Evolutionary conservation across 2,113 vertebrate genomes (phyloP).

Genomic region (Cavia porcellus): DNA sequence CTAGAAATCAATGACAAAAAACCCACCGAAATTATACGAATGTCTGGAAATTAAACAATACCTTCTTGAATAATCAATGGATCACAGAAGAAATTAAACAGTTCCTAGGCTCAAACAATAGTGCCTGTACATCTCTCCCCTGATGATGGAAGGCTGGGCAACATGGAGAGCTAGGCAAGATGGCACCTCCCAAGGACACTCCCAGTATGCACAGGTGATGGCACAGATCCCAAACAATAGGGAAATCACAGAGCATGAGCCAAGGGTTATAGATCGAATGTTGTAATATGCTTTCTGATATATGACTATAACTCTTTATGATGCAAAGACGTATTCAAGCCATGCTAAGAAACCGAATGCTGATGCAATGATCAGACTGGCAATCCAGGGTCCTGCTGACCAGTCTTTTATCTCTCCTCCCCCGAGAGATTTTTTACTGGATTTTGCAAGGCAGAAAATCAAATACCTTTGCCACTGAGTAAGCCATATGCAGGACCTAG

Average conservation of each 20-base stretch:
- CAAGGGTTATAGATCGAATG: constrained; percentile 99
- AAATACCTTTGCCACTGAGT: constrained; percentile 95
- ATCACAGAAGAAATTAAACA: not conserved
- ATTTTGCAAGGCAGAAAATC: constrained; percentile 98
- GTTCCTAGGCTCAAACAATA: not conserved
- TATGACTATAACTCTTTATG: constrained; percentile 97
- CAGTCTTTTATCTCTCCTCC: constrained; percentile 98
- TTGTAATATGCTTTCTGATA: constrained; percentile 97
- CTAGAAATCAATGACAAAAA: not conserved
- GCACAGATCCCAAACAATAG: constrained; percentile 93
- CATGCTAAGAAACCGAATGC: constrained; percentile 97
- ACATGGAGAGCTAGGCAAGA: constrained; percentile 87
- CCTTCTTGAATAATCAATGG: not conserved
- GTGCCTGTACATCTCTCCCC: not conserved
- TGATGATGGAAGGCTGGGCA: constrained; percentile 23
- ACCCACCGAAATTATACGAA: not conserved
- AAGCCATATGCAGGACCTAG: constrained; percentile 96
- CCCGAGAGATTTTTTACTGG: constrained; percentile 95
- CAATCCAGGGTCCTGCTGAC: constrained; percentile 97
- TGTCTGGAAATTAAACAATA: not conserved
- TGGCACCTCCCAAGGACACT: constrained; percentile 93
- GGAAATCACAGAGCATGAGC: constrained; percentile 98
- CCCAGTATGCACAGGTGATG: constrained; percentile 94
- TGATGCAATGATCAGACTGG: constrained; percentile 96
- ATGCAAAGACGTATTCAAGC: constrained; percentile 97